Evolutionary conservation across 2,113 vertebrate species (phyloP).

Genomic region (Hipposideros armiger): DNA sequence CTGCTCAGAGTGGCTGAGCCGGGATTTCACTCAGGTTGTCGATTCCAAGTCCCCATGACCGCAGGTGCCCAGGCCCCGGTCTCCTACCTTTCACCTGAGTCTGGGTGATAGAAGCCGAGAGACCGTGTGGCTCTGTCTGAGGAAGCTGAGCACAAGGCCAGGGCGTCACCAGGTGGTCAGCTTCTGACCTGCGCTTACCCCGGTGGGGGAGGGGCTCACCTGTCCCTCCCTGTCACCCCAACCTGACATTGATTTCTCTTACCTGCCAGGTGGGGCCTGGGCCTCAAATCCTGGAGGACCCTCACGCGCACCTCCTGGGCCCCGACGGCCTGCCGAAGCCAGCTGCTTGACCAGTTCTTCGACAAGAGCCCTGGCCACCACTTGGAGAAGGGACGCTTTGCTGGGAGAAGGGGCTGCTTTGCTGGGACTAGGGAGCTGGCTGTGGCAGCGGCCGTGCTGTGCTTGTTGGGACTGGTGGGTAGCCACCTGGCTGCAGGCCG

Average conservation of each 20-base stretch:
- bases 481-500: accelerated
- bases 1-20: not conserved
- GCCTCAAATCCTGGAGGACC: constrained; percentile 86
- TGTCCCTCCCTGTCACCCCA: not conserved
- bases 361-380: accelerated
- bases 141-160: not conserved
- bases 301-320: constrained; percentile 88
- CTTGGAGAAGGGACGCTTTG: not conserved
- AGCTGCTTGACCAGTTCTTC: constrained; percentile 62
- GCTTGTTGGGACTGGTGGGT: not conserved
- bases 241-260: not conserved
- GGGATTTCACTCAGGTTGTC: not conserved
- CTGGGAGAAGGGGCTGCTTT: not conserved
- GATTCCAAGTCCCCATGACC: not conserved
- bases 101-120: not conserved
- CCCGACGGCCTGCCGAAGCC: constrained; percentile 85
- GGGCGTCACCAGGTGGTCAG: not conserved
- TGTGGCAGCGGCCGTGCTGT: accelerated
- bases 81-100: accelerated
- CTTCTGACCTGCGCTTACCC: not conserved
- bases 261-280: constrained; percentile 89
- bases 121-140: not conserved
- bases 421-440: not conserved
- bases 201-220: not conserved
- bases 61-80: accelerated